These are phyloP conservation scores for Masticophis lateralis DNA, from an alignment of 2,797 vertebrate genomes.

Conservation along the genomic window DNA sequence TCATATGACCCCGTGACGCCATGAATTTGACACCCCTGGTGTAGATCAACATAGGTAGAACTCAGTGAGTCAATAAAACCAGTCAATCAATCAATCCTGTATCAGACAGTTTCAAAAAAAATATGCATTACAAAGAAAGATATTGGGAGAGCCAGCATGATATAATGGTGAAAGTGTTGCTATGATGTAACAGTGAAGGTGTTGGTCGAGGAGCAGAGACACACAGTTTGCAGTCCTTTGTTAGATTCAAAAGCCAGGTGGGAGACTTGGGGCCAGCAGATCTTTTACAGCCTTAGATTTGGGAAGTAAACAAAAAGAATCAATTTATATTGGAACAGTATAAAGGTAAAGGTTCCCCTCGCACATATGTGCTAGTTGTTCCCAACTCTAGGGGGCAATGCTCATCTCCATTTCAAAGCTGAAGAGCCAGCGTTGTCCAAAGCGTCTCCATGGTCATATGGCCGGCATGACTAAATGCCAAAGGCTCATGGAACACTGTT, in stretches of 20 bases:
- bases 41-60: background rate
- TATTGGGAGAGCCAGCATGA: background rate
- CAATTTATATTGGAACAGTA: background rate
- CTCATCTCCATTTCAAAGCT: too few relatives aligned
- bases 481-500: too few relatives aligned
- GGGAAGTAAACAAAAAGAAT: background rate
- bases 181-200: background rate
- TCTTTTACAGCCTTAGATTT: background rate
- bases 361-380: too few relatives aligned
- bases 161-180: background rate
- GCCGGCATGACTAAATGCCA: too few relatives aligned
- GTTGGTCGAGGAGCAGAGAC: background rate
- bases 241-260: background rate
- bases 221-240: background rate
- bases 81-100: background rate
- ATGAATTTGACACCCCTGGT: too few relatives aligned
- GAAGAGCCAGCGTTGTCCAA: too few relatives aligned
- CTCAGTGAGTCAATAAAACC: background rate
- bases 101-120: background rate
- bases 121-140: background rate
- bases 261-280: background rate
- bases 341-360: too few relatives aligned
- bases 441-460: too few relatives aligned
- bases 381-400: too few relatives aligned
- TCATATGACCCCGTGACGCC: too few relatives aligned